Conservation (phyloP, 1,140 invertebrate species). For the Melipona quadrifasciata region DNA sequence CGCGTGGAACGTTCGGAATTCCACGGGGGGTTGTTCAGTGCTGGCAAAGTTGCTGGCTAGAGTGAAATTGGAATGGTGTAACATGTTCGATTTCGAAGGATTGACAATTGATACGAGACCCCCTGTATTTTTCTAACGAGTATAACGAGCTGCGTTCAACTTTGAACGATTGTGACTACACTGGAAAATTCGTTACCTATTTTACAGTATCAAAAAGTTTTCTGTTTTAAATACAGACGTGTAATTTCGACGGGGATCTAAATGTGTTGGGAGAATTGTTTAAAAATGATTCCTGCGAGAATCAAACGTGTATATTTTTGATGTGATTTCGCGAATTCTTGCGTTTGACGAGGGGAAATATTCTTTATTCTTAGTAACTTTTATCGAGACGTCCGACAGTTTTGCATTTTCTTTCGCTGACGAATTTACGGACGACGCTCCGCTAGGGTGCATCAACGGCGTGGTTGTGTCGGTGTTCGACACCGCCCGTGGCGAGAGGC, state of each 20-base stretch:
- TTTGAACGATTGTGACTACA: no score
- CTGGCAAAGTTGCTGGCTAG: no score
- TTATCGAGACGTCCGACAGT: neutral
- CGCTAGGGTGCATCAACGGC: neutral
- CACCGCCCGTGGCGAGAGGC: slow-evolving; percentile 36
- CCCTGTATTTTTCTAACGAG: no score
- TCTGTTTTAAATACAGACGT: no score
- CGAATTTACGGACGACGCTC: neutral
- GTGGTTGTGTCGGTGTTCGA: neutral
- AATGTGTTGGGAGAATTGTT: no score
- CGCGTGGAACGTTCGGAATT: neutral
- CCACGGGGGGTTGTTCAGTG: neutral
- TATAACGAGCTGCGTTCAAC: no score
- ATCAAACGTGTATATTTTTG: neutral
- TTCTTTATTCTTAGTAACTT: no score
- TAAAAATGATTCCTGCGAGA: no score
- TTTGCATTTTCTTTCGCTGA: slow-evolving; percentile 1
- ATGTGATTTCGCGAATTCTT: neutral
- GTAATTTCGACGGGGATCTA: no score
- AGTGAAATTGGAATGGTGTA: neutral
- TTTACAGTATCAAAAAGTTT: no score
- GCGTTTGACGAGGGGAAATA: no score
- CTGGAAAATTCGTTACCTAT: no score
- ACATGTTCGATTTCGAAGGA: neutral
- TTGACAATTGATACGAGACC: neutral